Evolutionary conservation across 2,113 vertebrate species (phyloP).

Genomic region (Cochlearius cochlearius): DNA sequence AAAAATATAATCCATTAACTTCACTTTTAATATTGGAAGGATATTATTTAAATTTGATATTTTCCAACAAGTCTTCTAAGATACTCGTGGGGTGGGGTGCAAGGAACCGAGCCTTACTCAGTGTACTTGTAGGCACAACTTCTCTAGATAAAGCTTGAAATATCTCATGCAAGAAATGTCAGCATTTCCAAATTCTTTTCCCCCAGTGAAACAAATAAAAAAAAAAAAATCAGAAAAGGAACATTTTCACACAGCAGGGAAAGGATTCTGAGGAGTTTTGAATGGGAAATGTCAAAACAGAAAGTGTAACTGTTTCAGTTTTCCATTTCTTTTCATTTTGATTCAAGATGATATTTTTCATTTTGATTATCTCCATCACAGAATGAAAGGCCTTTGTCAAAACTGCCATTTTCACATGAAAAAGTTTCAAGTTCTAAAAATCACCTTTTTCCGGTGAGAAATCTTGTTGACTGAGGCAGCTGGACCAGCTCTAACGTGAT

Average conservation of each 20-base stretch:
- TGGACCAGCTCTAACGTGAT: neutral
- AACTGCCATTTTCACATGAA: slow-evolving; percentile 50
- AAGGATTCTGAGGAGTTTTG: slow-evolving; percentile 56
- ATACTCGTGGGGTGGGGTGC: neutral
- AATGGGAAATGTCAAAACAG: slow-evolving; percentile 66
- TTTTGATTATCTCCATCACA: slow-evolving; percentile 59
- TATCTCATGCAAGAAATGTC: slow-evolving; percentile 51
- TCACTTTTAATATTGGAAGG: neutral
- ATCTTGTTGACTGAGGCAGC: neutral
- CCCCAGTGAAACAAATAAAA: slow-evolving; percentile 3
- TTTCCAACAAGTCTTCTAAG: slow-evolving; percentile 1
- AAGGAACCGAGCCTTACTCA: neutral
- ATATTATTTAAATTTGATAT: neutral
- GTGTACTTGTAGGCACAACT: slow-evolving; percentile 20
- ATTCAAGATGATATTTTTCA: slow-evolving; percentile 46
- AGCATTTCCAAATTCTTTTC: slow-evolving; percentile 35
- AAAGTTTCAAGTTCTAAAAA: slow-evolving; percentile 54
- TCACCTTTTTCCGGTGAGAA: slow-evolving; percentile 15
- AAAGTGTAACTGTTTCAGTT: slow-evolving; percentile 55
- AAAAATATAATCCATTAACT: neutral
- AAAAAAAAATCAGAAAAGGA: slow-evolving; percentile 17
- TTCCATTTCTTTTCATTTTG: slow-evolving; percentile 44
- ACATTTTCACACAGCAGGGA: slow-evolving; percentile 55
- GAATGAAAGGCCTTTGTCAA: slow-evolving; percentile 59
- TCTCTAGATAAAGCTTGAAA: slow-evolving; percentile 43